These are phyloP conservation scores for Prionailurus bengalensis DNA, from an alignment of 2,113 vertebrate genomes.

Conservation along the genomic window DNA sequence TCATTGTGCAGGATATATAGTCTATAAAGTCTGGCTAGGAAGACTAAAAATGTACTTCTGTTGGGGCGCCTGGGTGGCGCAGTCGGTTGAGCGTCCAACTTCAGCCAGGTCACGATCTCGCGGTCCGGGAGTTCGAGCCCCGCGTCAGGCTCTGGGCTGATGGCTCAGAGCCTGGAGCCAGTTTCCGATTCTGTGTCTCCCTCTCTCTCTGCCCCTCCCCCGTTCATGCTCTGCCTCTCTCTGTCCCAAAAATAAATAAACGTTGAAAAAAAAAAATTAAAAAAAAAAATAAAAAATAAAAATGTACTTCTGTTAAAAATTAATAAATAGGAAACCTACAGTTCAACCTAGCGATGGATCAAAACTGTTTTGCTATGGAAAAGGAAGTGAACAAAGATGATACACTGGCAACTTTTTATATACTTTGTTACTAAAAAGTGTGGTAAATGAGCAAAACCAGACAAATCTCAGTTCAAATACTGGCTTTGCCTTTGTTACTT, in stretches of 20 bases:
- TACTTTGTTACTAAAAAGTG: neutral
- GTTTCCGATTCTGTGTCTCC: too few relatives aligned
- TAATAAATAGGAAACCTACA: neutral
- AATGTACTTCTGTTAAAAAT: neutral
- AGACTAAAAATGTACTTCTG: neutral
- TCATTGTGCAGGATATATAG: neutral
- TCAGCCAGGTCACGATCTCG: too few relatives aligned
- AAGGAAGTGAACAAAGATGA: neutral
- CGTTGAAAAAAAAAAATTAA: too few relatives aligned
- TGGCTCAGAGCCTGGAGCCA: too few relatives aligned
- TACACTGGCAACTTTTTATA: neutral
- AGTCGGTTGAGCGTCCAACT: too few relatives aligned
- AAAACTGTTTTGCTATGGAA: slow-evolving; percentile 28
- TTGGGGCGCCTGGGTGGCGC: neutral
- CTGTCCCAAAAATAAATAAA: too few relatives aligned
- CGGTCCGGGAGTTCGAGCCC: too few relatives aligned
- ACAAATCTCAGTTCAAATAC: neutral
- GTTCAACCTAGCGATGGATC: neutral
- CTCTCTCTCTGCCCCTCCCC: too few relatives aligned
- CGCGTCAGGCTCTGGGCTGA: too few relatives aligned
- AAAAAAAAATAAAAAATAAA: neutral
- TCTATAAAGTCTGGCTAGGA: neutral
- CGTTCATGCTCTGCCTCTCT: too few relatives aligned
- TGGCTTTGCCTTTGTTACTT: neutral
- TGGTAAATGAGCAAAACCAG: neutral